phyloP scores from a whole-genome alignment of 1,140 invertebrate species.

The Phthorimaea operculella region DNA sequence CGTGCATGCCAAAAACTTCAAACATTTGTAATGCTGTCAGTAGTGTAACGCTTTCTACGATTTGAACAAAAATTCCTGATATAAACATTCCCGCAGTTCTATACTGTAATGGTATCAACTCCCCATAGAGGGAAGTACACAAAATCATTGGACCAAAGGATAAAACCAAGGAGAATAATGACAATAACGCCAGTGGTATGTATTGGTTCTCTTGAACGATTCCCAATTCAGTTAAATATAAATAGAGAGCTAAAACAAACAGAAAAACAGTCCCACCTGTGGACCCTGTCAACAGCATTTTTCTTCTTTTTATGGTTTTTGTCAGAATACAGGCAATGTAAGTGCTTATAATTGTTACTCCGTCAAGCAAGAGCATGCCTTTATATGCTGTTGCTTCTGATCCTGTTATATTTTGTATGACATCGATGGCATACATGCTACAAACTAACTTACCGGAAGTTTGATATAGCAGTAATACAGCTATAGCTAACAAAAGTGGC shows the following conservation, averaged over 20 bases:
- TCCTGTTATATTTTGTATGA: conserved; percentile 27
- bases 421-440: conserved; percentile 25
- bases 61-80: neutral
- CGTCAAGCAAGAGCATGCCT: conserved; percentile 29
- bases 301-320: conserved; percentile 18
- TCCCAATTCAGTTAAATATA: conserved; percentile 19
- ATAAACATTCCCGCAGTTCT: neutral
- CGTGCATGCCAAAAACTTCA: neutral
- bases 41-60: neutral
- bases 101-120: neutral
- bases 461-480: conserved; percentile 18
- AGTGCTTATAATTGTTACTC: conserved; percentile 20
- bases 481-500: neutral
- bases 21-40: neutral
- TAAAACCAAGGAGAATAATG: neutral
- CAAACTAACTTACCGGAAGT: conserved; percentile 31
- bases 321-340: conserved; percentile 22
- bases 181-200: conserved; percentile 18
- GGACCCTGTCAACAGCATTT: conserved; percentile 15
- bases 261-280: conserved; percentile 17
- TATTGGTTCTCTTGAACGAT: conserved; percentile 20
- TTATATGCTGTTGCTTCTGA: conserved; percentile 15
- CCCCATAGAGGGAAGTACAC: neutral
- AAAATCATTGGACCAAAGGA: neutral
- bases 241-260: conserved; percentile 23